Evolutionary conservation across 2,888 invertebrate genomes (phyloP).

Genomic region (Rhagonycha lutea): DNA sequence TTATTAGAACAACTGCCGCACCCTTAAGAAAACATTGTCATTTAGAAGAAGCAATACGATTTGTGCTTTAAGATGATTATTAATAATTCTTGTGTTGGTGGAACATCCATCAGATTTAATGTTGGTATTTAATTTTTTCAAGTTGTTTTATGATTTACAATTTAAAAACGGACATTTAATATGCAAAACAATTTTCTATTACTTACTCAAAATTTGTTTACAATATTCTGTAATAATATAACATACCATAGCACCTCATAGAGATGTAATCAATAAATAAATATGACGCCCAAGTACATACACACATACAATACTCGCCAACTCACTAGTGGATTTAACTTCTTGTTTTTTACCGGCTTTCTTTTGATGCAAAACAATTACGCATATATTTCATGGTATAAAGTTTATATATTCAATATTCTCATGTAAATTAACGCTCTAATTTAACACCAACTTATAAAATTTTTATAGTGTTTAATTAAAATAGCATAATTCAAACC

Average conservation of each 20-base stretch:
- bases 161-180: not conserved
- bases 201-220: not conserved
- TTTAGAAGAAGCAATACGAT: constrained; percentile 50
- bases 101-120: constrained; percentile 44
- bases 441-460: not conserved
- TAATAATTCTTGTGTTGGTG: constrained; percentile 54
- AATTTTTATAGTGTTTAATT: not conserved
- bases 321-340: not conserved
- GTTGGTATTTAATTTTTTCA: constrained; percentile 41
- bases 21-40: constrained; percentile 51
- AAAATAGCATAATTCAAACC: not conserved
- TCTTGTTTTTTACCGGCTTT: not conserved
- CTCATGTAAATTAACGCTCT: not conserved
- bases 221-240: not conserved
- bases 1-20: constrained; percentile 50
- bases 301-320: not conserved
- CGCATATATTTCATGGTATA: not conserved
- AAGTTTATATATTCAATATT: not conserved
- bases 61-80: constrained; percentile 47
- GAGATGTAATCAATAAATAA: not conserved
- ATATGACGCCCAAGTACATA: not conserved
- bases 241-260: not conserved
- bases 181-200: not conserved
- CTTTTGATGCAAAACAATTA: not conserved
- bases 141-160: constrained; percentile 11